Conservation (phyloP, 2,113 vertebrate species). For the Egretta garzetta region DNA sequence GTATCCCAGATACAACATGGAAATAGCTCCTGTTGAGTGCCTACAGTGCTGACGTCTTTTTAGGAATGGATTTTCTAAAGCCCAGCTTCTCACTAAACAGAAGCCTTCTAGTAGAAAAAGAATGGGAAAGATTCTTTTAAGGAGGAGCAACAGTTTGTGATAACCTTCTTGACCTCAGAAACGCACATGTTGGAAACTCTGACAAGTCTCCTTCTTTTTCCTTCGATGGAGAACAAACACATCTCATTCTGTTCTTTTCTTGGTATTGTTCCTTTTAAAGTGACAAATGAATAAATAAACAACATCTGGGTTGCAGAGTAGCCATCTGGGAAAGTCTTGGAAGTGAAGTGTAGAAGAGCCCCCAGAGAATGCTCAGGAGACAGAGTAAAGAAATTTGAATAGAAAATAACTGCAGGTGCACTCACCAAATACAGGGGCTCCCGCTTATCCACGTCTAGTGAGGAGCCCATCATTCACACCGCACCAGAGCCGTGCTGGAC, state of each 20-base stretch:
- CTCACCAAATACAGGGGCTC: neutral
- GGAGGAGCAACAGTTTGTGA: neutral
- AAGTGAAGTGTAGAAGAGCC: neutral
- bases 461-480: neutral
- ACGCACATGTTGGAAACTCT: neutral
- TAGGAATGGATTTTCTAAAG: neutral
- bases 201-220: neutral
- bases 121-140: neutral
- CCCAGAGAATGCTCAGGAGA: neutral
- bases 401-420: neutral
- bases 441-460: fast-evolving
- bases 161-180: neutral
- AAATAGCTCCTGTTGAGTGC: neutral
- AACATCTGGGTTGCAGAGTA: constrained; percentile 53
- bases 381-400: neutral
- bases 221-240: neutral
- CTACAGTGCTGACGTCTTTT: neutral
- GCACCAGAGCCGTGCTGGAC: neutral
- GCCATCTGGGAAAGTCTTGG: constrained; percentile 39
- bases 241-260: neutral
- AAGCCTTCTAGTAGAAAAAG: neutral
- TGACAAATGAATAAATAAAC: constrained; percentile 40
- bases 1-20: neutral
- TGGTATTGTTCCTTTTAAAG: neutral
- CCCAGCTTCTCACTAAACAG: neutral